These are phyloP conservation scores for Ctenomys sociabilis DNA, from an alignment of 2,113 vertebrate species.

Conservation along the genomic window DNA sequence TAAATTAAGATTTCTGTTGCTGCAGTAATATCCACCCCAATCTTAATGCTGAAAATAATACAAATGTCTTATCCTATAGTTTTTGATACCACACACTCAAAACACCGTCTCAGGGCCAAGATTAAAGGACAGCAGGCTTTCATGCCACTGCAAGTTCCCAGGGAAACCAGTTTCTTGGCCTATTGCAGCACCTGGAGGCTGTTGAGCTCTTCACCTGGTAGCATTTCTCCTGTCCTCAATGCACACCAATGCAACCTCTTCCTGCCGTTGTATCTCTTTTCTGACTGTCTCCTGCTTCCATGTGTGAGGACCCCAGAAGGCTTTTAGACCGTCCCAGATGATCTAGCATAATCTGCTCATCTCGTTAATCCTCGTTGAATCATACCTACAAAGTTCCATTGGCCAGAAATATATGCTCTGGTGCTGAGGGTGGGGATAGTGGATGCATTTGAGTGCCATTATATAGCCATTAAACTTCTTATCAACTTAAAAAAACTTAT, in stretches of 20 bases:
- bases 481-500: conserved; percentile 3
- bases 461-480: background rate
- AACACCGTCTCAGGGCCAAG: background rate
- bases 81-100: background rate
- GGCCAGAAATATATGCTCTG: background rate
- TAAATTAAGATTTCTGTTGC: background rate
- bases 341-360: background rate
- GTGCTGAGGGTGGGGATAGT: background rate
- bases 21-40: background rate
- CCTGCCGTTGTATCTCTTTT: background rate
- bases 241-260: background rate
- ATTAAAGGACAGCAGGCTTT: background rate
- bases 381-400: background rate
- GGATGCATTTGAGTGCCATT: background rate
- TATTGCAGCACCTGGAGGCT: background rate
- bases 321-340: background rate
- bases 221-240: background rate
- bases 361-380: background rate
- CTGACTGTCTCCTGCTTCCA: background rate
- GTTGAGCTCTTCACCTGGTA: background rate
- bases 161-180: background rate
- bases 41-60: background rate
- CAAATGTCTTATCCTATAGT: background rate
- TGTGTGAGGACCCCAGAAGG: background rate
- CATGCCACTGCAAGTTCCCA: background rate